phyloP scores from a whole-genome alignment of 2,113 vertebrate species.

The Pygoscelis antarcticus region DNA sequence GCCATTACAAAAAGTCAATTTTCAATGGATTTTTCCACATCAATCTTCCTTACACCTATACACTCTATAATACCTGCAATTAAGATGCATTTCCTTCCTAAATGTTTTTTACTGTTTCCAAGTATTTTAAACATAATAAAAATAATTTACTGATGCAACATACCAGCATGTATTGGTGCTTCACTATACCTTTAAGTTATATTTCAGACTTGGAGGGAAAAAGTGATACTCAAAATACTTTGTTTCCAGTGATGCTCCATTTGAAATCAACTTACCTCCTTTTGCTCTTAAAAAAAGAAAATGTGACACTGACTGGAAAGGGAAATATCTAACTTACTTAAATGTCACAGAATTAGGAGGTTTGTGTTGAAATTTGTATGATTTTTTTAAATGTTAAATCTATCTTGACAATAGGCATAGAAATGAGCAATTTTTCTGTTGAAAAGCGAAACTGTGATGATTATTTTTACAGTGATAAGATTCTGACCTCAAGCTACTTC shows the following conservation, averaged over 20 bases:
- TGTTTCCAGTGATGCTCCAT: background rate
- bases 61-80: background rate
- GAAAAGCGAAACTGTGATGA: background rate
- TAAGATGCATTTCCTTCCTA: background rate
- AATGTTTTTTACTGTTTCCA: background rate
- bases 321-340: background rate
- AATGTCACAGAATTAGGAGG: background rate
- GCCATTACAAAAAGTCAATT: background rate
- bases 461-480: background rate
- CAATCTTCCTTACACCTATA: background rate
- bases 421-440: background rate
- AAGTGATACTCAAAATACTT: background rate
- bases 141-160: background rate
- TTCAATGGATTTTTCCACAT: background rate
- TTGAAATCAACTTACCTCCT: background rate
- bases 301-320: background rate
- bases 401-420: background rate
- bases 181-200: background rate
- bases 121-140: background rate
- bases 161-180: background rate
- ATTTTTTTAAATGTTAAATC: background rate
- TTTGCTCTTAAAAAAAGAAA: background rate
- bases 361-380: background rate
- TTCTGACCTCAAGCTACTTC: background rate
- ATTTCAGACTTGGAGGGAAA: background rate